Percentiles rank a stretch among this genome's conserved stretches.
Conservation (phyloP, 2,797 vertebrate species). For the Lagocephalus sceleratus region DNA sequence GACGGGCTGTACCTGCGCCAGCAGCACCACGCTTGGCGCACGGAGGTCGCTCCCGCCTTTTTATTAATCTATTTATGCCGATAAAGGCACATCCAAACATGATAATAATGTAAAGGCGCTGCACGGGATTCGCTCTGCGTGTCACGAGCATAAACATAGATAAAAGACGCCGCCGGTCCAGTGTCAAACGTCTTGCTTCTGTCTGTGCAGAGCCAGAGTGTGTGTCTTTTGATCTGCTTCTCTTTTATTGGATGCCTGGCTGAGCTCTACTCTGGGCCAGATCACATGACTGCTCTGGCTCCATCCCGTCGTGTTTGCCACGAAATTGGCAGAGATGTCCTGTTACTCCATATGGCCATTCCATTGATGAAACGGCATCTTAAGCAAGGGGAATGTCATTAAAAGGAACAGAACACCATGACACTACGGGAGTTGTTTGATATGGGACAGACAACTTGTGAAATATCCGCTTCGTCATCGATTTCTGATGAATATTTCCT, state of each 20-base stretch:
- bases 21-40: conserved; percentile 28
- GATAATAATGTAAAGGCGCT: background rate
- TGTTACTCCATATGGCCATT: conserved; percentile 62
- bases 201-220: conserved; percentile 4
- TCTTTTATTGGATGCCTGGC: conserved; percentile 41
- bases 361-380: conserved; percentile 53
- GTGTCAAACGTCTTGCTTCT: conserved; percentile 3
- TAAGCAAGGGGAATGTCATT: conserved; percentile 46
- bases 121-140: background rate
- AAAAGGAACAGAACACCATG: conserved; percentile 26
- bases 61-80: conserved; percentile 27
- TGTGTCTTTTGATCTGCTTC: conserved; percentile 16
- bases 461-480: background rate
- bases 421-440: conserved; percentile 23
- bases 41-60: conserved; percentile 44
- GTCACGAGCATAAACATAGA: background rate
- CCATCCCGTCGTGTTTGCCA: conserved; percentile 32
- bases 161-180: background rate
- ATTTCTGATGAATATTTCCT: no score
- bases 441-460: conserved; percentile 6
- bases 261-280: conserved; percentile 34
- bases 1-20: conserved; percentile 40
- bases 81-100: conserved; percentile 3
- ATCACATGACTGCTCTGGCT: conserved; percentile 60
- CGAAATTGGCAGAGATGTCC: conserved; percentile 51